Percentiles rank a stretch among this genome's conserved stretches.
Evolutionary conservation across 2,888 invertebrate genomes (phyloP).

Genomic region (Mesorhabditis belari): DNA sequence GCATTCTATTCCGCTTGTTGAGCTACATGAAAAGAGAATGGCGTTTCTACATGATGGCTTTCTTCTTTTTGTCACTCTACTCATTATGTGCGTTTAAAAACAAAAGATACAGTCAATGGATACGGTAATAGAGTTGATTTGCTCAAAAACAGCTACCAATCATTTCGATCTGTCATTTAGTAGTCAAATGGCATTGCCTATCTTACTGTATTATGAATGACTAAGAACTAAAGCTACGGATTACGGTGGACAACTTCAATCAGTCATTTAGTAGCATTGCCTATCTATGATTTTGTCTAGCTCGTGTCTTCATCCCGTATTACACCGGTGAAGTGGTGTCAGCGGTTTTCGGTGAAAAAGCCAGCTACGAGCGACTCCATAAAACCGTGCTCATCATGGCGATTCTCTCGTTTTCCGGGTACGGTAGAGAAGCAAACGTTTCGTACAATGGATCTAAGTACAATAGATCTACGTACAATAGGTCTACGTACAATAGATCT

Average conservation of each 20-base stretch:
- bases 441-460: too few relatives aligned
- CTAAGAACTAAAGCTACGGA: too few relatives aligned
- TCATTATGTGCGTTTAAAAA: slow-evolving; percentile 34
- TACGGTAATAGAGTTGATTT: not conserved
- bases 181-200: not conserved
- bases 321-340: slow-evolving; percentile 52
- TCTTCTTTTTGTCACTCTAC: slow-evolving; percentile 47
- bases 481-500: too few relatives aligned
- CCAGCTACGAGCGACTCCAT: slow-evolving; percentile 43
- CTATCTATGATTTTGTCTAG: slow-evolving; percentile 23
- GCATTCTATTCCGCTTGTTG: slow-evolving; percentile 41
- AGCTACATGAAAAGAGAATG: slow-evolving; percentile 50
- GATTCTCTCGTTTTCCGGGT: slow-evolving; percentile 33
- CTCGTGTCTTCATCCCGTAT: slow-evolving; percentile 51
- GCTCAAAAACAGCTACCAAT: slow-evolving; percentile 6
- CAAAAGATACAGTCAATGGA: not conserved
- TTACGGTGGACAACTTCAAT: too few relatives aligned
- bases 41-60: slow-evolving; percentile 46
- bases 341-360: slow-evolving; percentile 42
- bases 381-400: slow-evolving; percentile 43
- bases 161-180: slow-evolving; percentile 17
- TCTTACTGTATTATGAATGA: not conserved
- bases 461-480: too few relatives aligned
- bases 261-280: too few relatives aligned
- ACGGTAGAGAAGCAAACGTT: slow-evolving; percentile 5